Evolutionary conservation across 2,888 invertebrate species (phyloP).

Genomic region (Drosophila kokeensis): DNA sequence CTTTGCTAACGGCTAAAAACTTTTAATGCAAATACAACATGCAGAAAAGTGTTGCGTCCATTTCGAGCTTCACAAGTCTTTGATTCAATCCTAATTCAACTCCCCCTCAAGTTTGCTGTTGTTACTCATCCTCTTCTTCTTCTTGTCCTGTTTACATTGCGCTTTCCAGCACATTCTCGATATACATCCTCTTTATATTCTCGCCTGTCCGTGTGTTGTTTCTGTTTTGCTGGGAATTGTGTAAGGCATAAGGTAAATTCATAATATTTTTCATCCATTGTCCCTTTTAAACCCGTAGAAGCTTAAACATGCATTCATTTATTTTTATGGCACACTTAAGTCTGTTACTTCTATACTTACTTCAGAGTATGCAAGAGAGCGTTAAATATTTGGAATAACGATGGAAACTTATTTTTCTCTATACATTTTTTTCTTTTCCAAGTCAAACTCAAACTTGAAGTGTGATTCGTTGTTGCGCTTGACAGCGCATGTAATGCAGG

Average conservation of each 20-base stretch:
- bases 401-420: background rate
- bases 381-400: constrained; percentile 5
- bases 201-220: background rate
- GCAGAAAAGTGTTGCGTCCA: constrained; percentile 24
- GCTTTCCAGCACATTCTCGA: constrained; percentile 11
- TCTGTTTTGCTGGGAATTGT: background rate
- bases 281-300: background rate
- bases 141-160: constrained; percentile 34
- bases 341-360: background rate
- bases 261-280: background rate
- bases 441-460: constrained; percentile 50
- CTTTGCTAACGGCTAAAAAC: background rate
- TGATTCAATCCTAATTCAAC: constrained; percentile 3
- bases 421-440: constrained; percentile 20
- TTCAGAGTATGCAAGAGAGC: constrained; percentile 3
- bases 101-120: constrained; percentile 5
- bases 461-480: constrained; percentile 71
- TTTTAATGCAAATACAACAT: constrained; percentile 7
- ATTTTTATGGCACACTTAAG: background rate
- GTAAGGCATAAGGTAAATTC: background rate
- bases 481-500: constrained; percentile 56
- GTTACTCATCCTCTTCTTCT: background rate
- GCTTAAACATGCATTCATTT: background rate
- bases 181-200: constrained; percentile 13
- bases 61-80: constrained; percentile 24